Base-by-base conservation (phyloP, 1,140 invertebrate genomes). In the Anastrepha obliqua region DNA sequence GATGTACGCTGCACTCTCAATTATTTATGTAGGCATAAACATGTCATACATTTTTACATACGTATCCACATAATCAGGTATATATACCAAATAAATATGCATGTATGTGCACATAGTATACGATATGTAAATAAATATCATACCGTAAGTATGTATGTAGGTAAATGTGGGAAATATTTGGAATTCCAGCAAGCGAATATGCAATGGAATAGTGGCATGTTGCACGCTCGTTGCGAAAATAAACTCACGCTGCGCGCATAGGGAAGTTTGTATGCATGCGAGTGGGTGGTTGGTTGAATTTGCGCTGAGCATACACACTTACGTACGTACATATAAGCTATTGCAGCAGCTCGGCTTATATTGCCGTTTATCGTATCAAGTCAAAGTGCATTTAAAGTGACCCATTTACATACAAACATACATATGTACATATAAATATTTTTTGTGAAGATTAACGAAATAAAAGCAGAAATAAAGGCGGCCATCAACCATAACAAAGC, bases 191-290 rank as follows among this genome's bases (percentile, higher is more conserved):
- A 74, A 47, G 70, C 70, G 70, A 74, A 74, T 74, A 47, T 42
- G 70, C 44, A 15, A 9, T 70, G 65, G 13, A 74, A 29, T n/a
- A 42, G 74, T 81, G 70, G 74, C 74, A 81, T 81, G 74, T 81
- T 58, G 74, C 74, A 81, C 74, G 74, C 74, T 81, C 74, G 44
- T 81, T 55, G 47, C 74, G 9, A 81, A 81, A 70, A 81, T 81
- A 55, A 55, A 20, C 47, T 58, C 74, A 81, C 47, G 74, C 47
- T 81, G 74, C 74, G 47, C 20, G 74, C 20, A 81, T n/a, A 55
- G 20, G 74, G 15, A 55, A 55, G 17, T 81, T 5, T 55, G 3
- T 58, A 42, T 78, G 5, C 2, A 7, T 78, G 70, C 42, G 11
- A 20, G 47, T 81, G 74, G 39, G 47, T 55, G 74, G 47, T 55